phyloP scores from a whole-genome alignment of 1,140 invertebrate species.

The Bilobella aurantiaca region DNA sequence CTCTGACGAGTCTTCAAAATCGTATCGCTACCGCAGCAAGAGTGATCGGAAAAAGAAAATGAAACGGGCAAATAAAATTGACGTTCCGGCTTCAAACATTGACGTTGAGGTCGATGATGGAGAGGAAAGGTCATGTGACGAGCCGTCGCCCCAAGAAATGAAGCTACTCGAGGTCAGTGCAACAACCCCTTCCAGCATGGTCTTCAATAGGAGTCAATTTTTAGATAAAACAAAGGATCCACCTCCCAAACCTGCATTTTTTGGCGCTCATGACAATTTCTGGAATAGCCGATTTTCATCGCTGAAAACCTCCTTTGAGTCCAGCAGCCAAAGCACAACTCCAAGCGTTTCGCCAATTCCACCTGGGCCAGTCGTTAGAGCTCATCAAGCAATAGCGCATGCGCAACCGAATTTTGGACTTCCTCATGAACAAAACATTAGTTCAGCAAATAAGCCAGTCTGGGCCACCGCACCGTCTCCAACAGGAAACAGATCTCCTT shows the following conservation, averaged over 20 bases:
- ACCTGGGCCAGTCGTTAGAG: conserved; percentile 1
- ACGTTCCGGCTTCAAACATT: conserved; percentile 61
- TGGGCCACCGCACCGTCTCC: neutral
- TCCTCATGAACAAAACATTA: neutral
- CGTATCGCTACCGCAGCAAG: conserved; percentile 29
- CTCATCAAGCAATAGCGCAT: neutral
- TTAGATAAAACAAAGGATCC: too few relatives aligned
- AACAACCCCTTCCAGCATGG: too few relatives aligned
- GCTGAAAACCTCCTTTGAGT: conserved; percentile 72
- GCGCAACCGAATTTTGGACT: neutral
- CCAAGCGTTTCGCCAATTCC: conserved; percentile 28
- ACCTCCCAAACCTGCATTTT: conserved; percentile 34
- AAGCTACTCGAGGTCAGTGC: conserved; percentile 8
- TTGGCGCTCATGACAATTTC: conserved; percentile 43
- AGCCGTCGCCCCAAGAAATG: conserved; percentile 67
- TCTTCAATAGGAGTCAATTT: too few relatives aligned
- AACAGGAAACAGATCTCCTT: neutral
- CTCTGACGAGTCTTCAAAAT: conserved; percentile 9
- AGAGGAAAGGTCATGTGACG: conserved; percentile 71
- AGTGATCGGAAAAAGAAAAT: conserved; percentile 58
- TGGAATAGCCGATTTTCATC: conserved; percentile 72
- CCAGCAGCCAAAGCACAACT: conserved; percentile 28
- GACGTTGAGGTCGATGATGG: conserved; percentile 45
- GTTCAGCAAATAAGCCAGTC: neutral
- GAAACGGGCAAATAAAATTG: conserved; percentile 76